phyloP scores from a whole-genome alignment of 2,888 invertebrate species.

The Amaurobius ferox region DNA sequence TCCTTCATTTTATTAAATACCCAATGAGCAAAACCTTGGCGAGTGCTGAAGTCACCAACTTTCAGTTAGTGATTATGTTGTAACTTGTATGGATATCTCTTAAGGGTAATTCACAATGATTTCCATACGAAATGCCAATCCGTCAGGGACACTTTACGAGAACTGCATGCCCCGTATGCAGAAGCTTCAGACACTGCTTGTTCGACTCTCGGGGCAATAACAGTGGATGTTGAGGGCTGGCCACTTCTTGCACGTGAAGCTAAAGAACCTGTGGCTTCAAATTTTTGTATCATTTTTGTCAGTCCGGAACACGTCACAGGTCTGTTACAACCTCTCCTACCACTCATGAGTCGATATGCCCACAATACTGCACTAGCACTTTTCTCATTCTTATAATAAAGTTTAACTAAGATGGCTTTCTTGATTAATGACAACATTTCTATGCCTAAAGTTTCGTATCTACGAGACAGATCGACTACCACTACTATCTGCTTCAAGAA shows the following conservation, averaged over 20 bases:
- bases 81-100: neutral
- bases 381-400: neutral
- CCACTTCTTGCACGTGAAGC: no score
- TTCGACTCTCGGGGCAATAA: constrained; percentile 24
- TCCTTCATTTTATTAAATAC: no score
- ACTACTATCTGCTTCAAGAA: no score
- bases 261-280: no score
- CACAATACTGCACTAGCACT: neutral
- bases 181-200: constrained; percentile 13
- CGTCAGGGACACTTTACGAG: constrained; percentile 29
- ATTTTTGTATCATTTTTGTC: no score
- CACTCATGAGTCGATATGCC: neutral
- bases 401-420: constrained; percentile 1
- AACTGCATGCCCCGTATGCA: constrained; percentile 18
- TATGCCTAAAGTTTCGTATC: neutral
- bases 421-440: constrained; percentile 10
- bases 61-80: neutral
- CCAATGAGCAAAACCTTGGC: constrained; percentile 19
- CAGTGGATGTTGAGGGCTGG: no score
- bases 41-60: constrained; percentile 8
- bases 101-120: neutral
- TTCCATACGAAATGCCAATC: no score
- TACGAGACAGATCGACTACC: no score
- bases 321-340: neutral
- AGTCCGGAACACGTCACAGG: no score